phyloP scores from a whole-genome alignment of 2,113 vertebrate genomes.

The Progne subis region DNA sequence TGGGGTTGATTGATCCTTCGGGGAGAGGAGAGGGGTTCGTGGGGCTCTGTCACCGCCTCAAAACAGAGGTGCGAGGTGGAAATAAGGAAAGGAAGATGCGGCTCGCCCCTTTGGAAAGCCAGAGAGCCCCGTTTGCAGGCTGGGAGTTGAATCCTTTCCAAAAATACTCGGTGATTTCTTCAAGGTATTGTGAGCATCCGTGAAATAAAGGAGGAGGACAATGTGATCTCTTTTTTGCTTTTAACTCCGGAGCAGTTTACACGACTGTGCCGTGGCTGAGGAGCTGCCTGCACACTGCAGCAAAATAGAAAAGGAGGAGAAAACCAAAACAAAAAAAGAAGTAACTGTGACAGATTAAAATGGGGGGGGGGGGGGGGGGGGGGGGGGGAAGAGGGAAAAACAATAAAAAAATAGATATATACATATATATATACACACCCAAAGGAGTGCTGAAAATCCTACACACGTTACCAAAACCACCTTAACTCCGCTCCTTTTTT shows the following conservation, averaged over 20 bases:
- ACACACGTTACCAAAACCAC: not conserved
- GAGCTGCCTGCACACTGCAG: not conserved
- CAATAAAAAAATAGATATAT: not conserved
- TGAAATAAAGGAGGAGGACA: not conserved
- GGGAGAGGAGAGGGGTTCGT: not conserved
- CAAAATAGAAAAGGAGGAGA: not conserved
- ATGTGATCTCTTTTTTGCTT: not conserved
- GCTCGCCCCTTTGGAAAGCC: not conserved
- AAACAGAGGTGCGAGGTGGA: slow-evolving; percentile 10
- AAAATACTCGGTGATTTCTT: not conserved
- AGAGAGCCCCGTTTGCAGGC: not conserved
- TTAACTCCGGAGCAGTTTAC: not conserved
- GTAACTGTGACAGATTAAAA: not conserved
- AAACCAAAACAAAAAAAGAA: not conserved
- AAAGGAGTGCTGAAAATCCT: not conserved
- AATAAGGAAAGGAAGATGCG: not conserved
- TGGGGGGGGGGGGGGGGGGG: rapidly evolving
- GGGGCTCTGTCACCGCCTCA: slow-evolving; percentile 54
- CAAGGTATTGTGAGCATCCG: not conserved
- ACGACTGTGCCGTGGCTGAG: not conserved
- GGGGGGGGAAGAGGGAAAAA: rapidly evolving
- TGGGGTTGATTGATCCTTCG: slow-evolving; percentile 69
- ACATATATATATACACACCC: not conserved
- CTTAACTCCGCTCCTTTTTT: not conserved
- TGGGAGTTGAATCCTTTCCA: not conserved